Evolutionary conservation across 37 sponge, comb jelly and placozoan species (phyloP).

Genomic region (Oopsacas minuta): DNA sequence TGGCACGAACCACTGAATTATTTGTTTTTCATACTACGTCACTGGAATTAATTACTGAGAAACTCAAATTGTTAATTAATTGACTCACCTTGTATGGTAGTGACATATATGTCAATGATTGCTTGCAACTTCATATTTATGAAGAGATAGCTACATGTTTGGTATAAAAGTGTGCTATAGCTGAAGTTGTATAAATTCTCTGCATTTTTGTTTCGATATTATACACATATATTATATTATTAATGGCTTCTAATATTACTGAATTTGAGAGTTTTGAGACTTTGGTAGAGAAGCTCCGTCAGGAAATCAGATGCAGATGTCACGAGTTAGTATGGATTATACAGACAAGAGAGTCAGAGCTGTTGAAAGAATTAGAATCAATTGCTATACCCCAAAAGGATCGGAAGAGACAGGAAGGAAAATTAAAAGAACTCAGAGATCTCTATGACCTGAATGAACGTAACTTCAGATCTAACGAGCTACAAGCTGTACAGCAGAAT

Average conservation of each 20-base stretch:
- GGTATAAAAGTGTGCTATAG: too few relatives aligned
- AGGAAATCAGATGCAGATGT: background rate
- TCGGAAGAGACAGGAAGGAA: background rate
- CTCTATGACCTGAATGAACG: background rate
- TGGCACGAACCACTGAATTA: too few relatives aligned
- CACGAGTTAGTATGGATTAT: background rate
- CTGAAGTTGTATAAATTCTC: too few relatives aligned
- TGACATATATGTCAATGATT: too few relatives aligned
- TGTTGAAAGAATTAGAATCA: background rate
- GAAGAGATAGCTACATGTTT: too few relatives aligned
- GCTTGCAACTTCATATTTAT: too few relatives aligned
- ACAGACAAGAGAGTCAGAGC: background rate
- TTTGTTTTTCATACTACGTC: background rate
- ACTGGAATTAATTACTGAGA: background rate
- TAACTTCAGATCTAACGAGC: background rate
- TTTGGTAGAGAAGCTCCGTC: background rate
- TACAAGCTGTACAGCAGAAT: background rate
- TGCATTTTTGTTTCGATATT: too few relatives aligned
- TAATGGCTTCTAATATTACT: background rate
- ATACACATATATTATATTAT: too few relatives aligned
- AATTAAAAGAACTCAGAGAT: background rate
- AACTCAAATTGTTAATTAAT: background rate
- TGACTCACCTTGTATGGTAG: too few relatives aligned
- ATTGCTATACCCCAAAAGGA: background rate
- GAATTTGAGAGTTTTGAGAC: background rate